Base-by-base conservation (phyloP, 2,113 vertebrate genomes). In the Elaphurus davidianus region DNA sequence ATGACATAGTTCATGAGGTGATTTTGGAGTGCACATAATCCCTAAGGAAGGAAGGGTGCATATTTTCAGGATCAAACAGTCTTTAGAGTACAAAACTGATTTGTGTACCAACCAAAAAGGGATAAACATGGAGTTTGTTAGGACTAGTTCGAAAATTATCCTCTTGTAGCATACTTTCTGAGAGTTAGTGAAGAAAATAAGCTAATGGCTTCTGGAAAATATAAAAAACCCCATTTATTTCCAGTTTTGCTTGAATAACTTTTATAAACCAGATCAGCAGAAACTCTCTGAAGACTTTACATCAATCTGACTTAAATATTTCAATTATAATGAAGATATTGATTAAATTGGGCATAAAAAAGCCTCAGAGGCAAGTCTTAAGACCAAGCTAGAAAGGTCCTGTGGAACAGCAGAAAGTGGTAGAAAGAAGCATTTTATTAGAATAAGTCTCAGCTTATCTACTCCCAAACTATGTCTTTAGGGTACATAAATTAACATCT, bases 281-380 rank as follows among this genome's bases (percentile, higher is more conserved):
- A 96, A 97, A 92, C 7, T 89, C 28, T 97, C 60, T 30, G 36
- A 90, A 97, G 78, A 57, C 28, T 91, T 87, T 95, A 91, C 11
- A 91, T 91, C 96, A 91, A 91, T 96, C 90, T 97, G 7, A 95
- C 83, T 98, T 97, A 93, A 96, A 93, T 64, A 95, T 98, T 97
- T 97, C 92, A 97, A 90, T 97, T 90, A 95, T 91, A 97, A 97
- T 93, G 43, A 86, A 95, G 87, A 97, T 19, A 93, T 93, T 4
- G 1, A 97, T 97, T 93, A 91, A 86, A 60, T 87, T 36, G 97
- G 83, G 17, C 92, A 97, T 85, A 60, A 60, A 71, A 87, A 83
- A 87, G 3, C 33, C 78, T 98, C 55, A 6, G 23, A 95, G 86
- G 90, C 59, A 97, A 95, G 36, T 55, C 27, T 83, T 50, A 59